Evolutionary conservation across 2,888 invertebrate species (phyloP), one percentile per base, ranked within the genome.

Genomic region (Steromphala cineraria): DNA sequence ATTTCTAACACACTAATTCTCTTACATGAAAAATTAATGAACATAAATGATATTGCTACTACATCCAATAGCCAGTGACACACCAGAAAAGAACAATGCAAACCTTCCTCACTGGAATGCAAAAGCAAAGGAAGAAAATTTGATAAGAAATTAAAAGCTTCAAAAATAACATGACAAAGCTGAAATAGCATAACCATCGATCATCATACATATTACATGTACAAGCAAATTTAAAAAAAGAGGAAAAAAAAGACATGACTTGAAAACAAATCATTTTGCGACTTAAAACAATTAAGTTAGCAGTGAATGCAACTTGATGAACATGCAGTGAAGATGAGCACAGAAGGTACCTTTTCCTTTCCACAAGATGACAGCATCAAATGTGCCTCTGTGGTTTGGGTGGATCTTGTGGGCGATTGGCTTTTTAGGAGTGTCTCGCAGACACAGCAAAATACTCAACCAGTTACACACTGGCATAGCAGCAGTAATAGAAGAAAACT

Each of bases 321-420:
- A 40, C 55, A 76, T 53, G 55, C 53, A 76, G 53, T 53, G 28
- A 53, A 10, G 1, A 28, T 36, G 13, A 36, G 62, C 46, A 40
- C 40, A 67, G 17, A 67, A 17, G n/a, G 10, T 85, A 86, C 90
- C 89, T 90, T 90, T 92, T 84, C 91, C 92, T 87, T 91, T 91
- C 91, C 91, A 92, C 67, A 92, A 89, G 79, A 92, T 91, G 67
- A 92, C 86, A 53, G 92, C 92, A 87, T 92, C 92, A 87, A 90
- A 92, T 55, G 88, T 85, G 77, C 88, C 86, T 79, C 87, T 84
- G 76, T 76, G 76, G 80, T 92, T 91, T 75, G 91, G 91, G 79
- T 91, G 90, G 55, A 92, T 88, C 83, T 89, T 88, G 83, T 90
- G 89, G 74, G 89, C 88, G 77, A 88, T 83, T 75, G 85, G 81